Percentiles rank a stretch among this genome's conserved stretches.
phyloP scores from a whole-genome alignment of 2,888 invertebrate genomes.

The Eristalis arbustorum region DNA sequence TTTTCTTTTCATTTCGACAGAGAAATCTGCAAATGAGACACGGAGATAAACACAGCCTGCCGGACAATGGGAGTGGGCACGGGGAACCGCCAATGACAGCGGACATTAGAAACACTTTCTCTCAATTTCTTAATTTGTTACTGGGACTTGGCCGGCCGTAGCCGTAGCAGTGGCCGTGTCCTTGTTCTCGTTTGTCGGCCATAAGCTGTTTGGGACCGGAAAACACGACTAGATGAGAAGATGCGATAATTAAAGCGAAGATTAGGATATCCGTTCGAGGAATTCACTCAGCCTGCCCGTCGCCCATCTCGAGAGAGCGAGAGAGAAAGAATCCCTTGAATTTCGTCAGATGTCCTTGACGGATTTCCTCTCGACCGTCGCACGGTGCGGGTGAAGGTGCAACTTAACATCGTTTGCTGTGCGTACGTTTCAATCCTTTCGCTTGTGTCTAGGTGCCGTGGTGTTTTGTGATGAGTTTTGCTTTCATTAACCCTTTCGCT shows the following conservation, averaged over 20 bases:
- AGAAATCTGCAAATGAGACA: background rate
- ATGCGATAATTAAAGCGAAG: constrained; percentile 37
- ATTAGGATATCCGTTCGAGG: constrained; percentile 34
- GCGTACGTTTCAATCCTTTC: background rate
- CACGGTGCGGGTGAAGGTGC: background rate
- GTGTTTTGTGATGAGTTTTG: background rate
- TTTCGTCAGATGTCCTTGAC: background rate
- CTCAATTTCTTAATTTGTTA: background rate
- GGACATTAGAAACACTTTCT: background rate
- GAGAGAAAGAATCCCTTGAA: background rate
- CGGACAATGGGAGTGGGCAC: background rate
- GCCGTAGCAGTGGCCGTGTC: background rate
- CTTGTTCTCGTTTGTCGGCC: background rate
- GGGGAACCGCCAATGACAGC: background rate
- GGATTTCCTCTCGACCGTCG: background rate
- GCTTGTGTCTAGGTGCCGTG: background rate
- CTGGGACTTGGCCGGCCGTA: background rate
- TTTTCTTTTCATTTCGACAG: background rate
- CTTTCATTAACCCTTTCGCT: background rate
- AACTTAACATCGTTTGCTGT: background rate
- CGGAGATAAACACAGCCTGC: background rate
- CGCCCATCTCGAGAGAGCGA: too few relatives aligned
- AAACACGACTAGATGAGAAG: constrained; percentile 19
- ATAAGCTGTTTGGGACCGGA: background rate
- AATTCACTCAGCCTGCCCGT: background rate